Percentiles rank a stretch among this genome's conserved stretches.
phyloP scores from a whole-genome alignment of 1,140 invertebrate species.

The Microplitis mediator region DNA sequence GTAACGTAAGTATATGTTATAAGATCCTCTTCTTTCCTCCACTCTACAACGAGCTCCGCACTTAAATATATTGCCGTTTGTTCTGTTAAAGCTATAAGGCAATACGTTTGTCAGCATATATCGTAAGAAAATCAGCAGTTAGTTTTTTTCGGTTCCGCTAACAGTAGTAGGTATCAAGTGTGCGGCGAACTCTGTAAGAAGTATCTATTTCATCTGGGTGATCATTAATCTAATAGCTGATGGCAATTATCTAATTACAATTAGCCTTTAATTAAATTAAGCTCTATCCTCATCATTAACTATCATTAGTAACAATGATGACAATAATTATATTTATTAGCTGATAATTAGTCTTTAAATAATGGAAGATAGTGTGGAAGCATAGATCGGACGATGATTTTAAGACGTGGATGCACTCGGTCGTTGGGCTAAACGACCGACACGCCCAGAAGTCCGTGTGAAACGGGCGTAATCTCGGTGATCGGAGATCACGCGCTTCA shows the following conservation, averaged over 20 bases:
- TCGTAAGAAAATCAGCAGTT: slow-evolving; percentile 36
- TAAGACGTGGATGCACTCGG: too few relatives aligned
- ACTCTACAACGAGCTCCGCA: slow-evolving; percentile 19
- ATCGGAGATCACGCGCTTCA: slow-evolving; percentile 7
- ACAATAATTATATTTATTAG: too few relatives aligned
- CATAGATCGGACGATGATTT: too few relatives aligned
- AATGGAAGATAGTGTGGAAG: too few relatives aligned
- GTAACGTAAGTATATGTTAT: background rate
- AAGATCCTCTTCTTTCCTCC: slow-evolving; percentile 20
- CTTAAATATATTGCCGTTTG: slow-evolving; percentile 50
- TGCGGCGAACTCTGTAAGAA: too few relatives aligned
- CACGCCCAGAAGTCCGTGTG: slow-evolving; percentile 29
- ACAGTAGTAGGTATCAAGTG: background rate
- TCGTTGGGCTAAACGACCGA: slow-evolving; percentile 15
- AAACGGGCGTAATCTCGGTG: slow-evolving; percentile 22
- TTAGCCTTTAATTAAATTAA: too few relatives aligned
- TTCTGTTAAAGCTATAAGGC: slow-evolving; percentile 43
- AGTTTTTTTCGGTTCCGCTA: slow-evolving; percentile 5
- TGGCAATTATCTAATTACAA: too few relatives aligned
- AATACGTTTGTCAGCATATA: slow-evolving; percentile 49
- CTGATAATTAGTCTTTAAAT: too few relatives aligned
- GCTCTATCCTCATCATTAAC: too few relatives aligned
- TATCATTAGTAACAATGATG: too few relatives aligned
- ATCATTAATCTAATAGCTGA: too few relatives aligned
- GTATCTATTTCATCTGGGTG: too few relatives aligned